Evolutionary conservation across 2,797 vertebrate species (phyloP), one percentile per base, ranked within the genome.

Genomic region (Acropternis orthonyx): DNA sequence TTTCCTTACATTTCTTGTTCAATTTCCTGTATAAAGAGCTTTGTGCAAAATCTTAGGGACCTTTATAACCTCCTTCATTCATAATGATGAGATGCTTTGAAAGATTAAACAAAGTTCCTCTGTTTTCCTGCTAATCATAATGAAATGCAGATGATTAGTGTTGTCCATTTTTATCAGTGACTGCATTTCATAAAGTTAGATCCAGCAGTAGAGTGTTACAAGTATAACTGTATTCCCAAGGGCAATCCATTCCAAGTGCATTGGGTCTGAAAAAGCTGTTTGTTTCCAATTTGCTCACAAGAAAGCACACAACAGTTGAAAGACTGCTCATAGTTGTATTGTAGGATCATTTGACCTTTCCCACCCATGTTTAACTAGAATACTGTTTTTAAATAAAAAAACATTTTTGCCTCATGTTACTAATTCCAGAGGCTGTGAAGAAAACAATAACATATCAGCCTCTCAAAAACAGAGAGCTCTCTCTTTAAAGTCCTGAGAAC

Each of bases 291-390:
- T 93, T 92, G 56, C 49, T 76, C 84, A 49, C 32, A 76, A 87
- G 69, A 88, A 82, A 85, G 13, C 28, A 58, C 3, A 26, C 23
- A 37, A 26, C 23, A 37, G 36, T 51, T 4, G 3, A 74, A 91
- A 92, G 44, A 34, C 59, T 80, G 37, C 15, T 92, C 72, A 58
- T 93, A 85, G 91, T 95, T 96, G 22, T 83, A 24, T 55, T 92
- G 20, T 77, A 55, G 18, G 56, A 83, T 91, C 78, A 89, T 94
- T 77, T 80, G 84, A 83, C 34, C 65, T 89, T 92, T 82, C 54
- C 78, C 28, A 14, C 43, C 5, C 8, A 12, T 80, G 34, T 30
- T 95, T 76, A 79, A 91, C 41, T 52, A 27, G 66, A 88, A 32
- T 67, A 85, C 51, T 0, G 1, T 56, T 89, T 92, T 83, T 14